Base-by-base conservation (phyloP, 2,888 invertebrate genomes). In the Apeira syringaria region DNA sequence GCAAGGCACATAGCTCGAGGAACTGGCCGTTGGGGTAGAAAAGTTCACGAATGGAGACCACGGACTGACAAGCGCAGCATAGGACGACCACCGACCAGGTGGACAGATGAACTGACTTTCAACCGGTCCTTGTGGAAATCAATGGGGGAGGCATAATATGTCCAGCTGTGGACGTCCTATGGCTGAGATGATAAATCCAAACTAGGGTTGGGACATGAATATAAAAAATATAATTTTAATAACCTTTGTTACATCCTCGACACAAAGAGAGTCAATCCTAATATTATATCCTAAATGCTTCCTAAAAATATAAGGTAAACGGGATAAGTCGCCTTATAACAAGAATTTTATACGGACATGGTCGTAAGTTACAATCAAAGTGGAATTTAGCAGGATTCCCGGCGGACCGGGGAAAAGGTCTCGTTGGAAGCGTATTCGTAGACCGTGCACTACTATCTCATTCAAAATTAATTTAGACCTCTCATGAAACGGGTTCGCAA, bases 331-430 rank as follows among this genome's bases (percentile, higher is more conserved):
- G 26, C 30, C 47, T 41, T 42, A 37, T 30, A 42, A 35, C 42
- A 28, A 10, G 34, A 39, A 43, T 51, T 47, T 47, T 47, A 50
- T 40, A 37, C 44, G 34, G 41, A 47, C 43, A 39, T 35, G 32
- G 37, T 50, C 43, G 43, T 54, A 49, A 46, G 48, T 54, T 47
- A 47, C 44, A 32, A 50, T 47, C 52, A 55, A 50, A 44, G 31
- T 5, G 32, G 45, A 52, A 45, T 50, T 46, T 44, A 39, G 47
- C 47, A 34, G 35, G 38, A 41, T 42, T 47, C 44, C 46, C 47
- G 17, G 38, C 35, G 44, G 47, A 49, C 26, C 26, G 34, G 35
- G 25, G 17, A 35, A 49, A 46, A 40, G 43, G 43, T 32, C 38
- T 28, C 35, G 9, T 26, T 8, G 35, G 26, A 35, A 35, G 17